Base-by-base conservation (phyloP, 2,797 vertebrate species). In the Gambelia wislizenii region DNA sequence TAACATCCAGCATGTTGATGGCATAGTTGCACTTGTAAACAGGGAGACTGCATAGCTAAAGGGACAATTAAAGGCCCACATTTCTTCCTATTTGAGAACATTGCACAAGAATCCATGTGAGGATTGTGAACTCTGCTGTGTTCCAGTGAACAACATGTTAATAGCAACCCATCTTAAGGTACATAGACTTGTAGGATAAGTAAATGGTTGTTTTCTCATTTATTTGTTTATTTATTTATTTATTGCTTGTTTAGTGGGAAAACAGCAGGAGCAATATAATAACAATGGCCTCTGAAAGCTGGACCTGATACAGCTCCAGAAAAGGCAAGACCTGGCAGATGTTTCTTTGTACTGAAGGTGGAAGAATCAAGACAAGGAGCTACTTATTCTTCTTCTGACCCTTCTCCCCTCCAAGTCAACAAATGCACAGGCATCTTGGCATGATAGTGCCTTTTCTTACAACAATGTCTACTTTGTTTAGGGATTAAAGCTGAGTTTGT, bases 281-380 rank as follows among this genome's bases (percentile, higher is more conserved):
- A 85, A 76, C 30, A 39, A 0, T 0, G n/a, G 30, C 18, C 27
- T 39, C 16, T 18, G 49, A 30, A 2, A 83, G 67, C 30, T 85
- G 59, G 27, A 49, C 42, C 0, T 0, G 12, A 56, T 18, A n/a
- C 0, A 1, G 56, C 70, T 76, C 22, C 39, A 0, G 49, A 10
- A 13, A 12, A 22, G 1, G 30, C 39, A 81, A 59, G 30, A 75
- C 10, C 36, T 84, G 36, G 7, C 74, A 61, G n/a, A 64, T 22
- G 80, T 47, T 78, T 64, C 47, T 44, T 81, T 49, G 1, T 1
- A 7, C 5, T 9, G 0, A 84, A 47, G 6, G 4, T 64, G 13
- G 1, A 47, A 54, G 77, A 30, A 42, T 13, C 56, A 25, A 49
- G 89, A 67, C 0, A 0, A 77, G 79, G 56, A 44, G 69, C 76